Base-by-base conservation (phyloP, 2,113 vertebrate species). In the Heliornis fulica region DNA sequence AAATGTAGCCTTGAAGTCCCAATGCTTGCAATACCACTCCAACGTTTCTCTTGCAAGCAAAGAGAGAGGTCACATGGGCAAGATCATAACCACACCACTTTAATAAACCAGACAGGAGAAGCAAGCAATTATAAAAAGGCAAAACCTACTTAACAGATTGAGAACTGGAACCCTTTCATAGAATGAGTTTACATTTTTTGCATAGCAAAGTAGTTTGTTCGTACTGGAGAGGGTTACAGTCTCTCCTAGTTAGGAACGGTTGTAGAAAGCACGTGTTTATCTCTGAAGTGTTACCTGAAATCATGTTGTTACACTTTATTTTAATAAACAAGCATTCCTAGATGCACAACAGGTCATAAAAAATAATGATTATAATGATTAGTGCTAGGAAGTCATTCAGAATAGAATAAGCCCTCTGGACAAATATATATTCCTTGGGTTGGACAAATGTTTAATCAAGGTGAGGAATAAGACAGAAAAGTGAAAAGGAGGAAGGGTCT, bases 1-100 rank as follows among this genome's bases (percentile, higher is more conserved):
- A 93, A 96, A 94, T 78, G 94, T 90, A 95, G 89, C 89, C 94
- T 95, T 94, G 83, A 74, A 96, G 88, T 81, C 72, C 92, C 88
- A 76, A 2, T n/a, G 72, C 78, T 93, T 88, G 85, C 85, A 92
- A 45, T 86, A 70, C n/a, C 34, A 68, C 83, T 90, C 56, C 76
- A 94, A 10, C 76, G 40, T 78, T 95, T 92, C 86, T 72, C 86
- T 88, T 53, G 88, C 2, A 57, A 95, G 92, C 76, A 84, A 60
- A 83, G 60, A 74, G 82, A 66, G 90, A 88, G 68, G 85, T 95
- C 85, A 74, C 48, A 43, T 88, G 90, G 54, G 28, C 46, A 20
- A 68, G 84, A 53, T 78, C 70, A 74, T 78, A 93, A 90, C 90
- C 87, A 81, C 83, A 53, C 68, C 11, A 0, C 83, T 93, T 92